These are phyloP conservation scores for Trichomalopsis sarcophagae DNA, from an alignment of 1,140 invertebrate genomes.

Conservation along the genomic window DNA sequence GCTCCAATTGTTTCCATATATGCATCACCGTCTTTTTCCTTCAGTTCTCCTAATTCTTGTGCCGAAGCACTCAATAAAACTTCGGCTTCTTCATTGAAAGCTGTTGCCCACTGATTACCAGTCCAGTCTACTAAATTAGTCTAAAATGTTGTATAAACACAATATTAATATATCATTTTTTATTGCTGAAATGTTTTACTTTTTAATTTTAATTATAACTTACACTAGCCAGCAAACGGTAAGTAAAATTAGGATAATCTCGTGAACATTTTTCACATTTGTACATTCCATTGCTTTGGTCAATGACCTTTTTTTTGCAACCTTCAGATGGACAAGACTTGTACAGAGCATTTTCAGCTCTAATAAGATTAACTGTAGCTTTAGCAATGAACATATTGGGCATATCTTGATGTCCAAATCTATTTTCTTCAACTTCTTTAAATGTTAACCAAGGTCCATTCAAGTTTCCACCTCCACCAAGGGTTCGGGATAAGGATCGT, in stretches of 20 bases:
- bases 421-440: constrained; percentile 81
- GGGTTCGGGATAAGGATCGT: constrained; percentile 63
- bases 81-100: constrained; percentile 92
- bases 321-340: constrained; percentile 89
- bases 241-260: constrained; percentile 90
- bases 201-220: constrained; percentile 68
- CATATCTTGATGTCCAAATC: constrained; percentile 81
- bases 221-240: constrained; percentile 87
- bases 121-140: constrained; percentile 88
- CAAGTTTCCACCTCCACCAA: constrained; percentile 55
- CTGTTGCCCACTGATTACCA: constrained; percentile 89
- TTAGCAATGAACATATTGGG: constrained; percentile 86
- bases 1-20: constrained; percentile 81
- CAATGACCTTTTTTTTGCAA: constrained; percentile 96
- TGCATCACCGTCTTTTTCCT: constrained; percentile 78
- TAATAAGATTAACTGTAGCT: constrained; percentile 82
- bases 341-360: constrained; percentile 89
- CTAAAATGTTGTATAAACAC: constrained; percentile 68
- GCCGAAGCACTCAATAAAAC: constrained; percentile 85
- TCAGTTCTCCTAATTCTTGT: constrained; percentile 84
- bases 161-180: constrained; percentile 27
- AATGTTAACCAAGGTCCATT: constrained; percentile 79
- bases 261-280: constrained; percentile 96
- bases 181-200: neutral
- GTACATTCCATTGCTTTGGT: constrained; percentile 90